Evolutionary conservation across 1,140 invertebrate genomes (phyloP).

Genomic region (Heliothis subflexa): DNA sequence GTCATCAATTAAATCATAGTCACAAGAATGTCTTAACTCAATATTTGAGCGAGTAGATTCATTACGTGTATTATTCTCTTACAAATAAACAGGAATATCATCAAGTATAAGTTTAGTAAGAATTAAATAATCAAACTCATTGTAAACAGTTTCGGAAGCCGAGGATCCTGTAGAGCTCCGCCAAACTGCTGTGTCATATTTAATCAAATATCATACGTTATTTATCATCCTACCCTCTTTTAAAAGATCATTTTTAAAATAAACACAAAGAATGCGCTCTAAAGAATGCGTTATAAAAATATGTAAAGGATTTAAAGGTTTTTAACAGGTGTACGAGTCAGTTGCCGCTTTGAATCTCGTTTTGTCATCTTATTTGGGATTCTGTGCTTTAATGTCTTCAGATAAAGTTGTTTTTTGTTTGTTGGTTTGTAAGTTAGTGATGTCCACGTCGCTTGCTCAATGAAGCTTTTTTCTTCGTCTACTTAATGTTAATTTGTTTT

Average conservation of each 20-base stretch:
- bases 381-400: not conserved
- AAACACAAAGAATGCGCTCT: slow-evolving; percentile 64
- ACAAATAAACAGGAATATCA: slow-evolving; percentile 30
- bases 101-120: slow-evolving; percentile 33
- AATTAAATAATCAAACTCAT: slow-evolving; percentile 41
- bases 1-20: not conserved
- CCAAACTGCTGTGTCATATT: slow-evolving; percentile 59
- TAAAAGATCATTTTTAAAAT: slow-evolving; percentile 65
- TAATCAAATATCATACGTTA: slow-evolving; percentile 62
- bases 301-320: slow-evolving; percentile 69
- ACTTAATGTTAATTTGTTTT: slow-evolving; percentile 82
- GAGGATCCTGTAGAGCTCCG: slow-evolving; percentile 10
- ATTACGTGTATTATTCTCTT: slow-evolving; percentile 32
- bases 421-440: slow-evolving; percentile 20
- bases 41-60: slow-evolving; percentile 9
- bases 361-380: slow-evolving; percentile 6
- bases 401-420: slow-evolving; percentile 48
- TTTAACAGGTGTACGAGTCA: slow-evolving; percentile 68
- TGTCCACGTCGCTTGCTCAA: slow-evolving; percentile 62
- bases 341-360: slow-evolving; percentile 24
- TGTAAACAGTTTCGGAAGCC: slow-evolving; percentile 54
- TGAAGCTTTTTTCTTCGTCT: slow-evolving; percentile 71
- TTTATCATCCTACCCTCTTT: slow-evolving; percentile 58
- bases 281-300: slow-evolving; percentile 75
- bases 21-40: slow-evolving; percentile 3